Base-by-base conservation (phyloP, 2,797 vertebrate genomes). In the Notolabrus celidotus region DNA sequence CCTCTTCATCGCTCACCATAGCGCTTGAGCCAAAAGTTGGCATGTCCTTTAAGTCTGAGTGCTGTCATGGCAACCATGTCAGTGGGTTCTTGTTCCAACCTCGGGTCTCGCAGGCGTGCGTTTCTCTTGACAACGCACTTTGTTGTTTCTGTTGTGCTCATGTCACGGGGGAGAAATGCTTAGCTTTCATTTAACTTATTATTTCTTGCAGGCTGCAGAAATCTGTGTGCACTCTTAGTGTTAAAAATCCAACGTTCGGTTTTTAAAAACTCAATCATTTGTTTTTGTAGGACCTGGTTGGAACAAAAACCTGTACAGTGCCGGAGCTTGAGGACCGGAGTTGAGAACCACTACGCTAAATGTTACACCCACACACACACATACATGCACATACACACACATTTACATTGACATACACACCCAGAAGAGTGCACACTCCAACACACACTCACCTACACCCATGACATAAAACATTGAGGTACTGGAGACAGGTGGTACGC, bases 281-380 rank as follows among this genome's bases (percentile, higher is more conserved):
- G 93, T 95, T 95, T 93, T 95, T 94, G 92, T 95, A 95, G 94
- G 94, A 95, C 94, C 94, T 95, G 94, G 94, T 95, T 95, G 94
- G 94, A 95, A 95, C 94, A 95, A 95, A 95, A 95, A 95, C 94
- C 94, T 95, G 94, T 95, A 94, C 94, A 93, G 94, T 94, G 92
- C 92, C 93, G 92, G 94, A 95, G 92, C 93, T 95, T 95, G 94
- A 95, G 93, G 94, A 95, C 94, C 93, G 94, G 93, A 95, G 94
- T 95, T 94, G 94, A 95, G 94, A 95, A 94, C 93, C 94, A 94
- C 94, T 93, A 91, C 93, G 91, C 93, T 93, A 92, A 94, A 93
- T 92, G 87, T 93, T 87, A 92, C 83, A 87, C 73, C 74, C 79
- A 75, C 74, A 77, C 53, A 53, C 36, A 67, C 71, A 79, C 77